phyloP scores from a whole-genome alignment of 2,113 vertebrate genomes.

The Mandrillus leucophaeus region DNA sequence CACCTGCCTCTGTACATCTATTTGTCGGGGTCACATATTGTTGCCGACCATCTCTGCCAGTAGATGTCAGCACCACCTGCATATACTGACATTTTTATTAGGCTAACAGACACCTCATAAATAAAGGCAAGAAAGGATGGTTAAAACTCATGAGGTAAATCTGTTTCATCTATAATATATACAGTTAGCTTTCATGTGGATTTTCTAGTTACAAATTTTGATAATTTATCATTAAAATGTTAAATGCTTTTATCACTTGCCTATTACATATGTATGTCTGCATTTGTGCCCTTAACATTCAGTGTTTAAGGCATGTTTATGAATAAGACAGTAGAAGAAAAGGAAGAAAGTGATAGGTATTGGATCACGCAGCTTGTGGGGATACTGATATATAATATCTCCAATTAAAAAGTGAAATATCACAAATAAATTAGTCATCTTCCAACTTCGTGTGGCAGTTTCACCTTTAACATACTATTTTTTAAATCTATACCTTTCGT shows the following conservation, averaged over 20 bases:
- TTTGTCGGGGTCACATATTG: neutral
- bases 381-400: neutral
- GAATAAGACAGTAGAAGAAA: neutral
- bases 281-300: neutral
- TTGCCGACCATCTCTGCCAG: neutral
- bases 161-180: neutral
- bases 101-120: neutral
- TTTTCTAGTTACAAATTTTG: conserved; percentile 4
- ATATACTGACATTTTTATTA: neutral
- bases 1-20: neutral
- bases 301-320: neutral
- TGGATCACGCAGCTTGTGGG: neutral
- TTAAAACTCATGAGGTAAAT: neutral
- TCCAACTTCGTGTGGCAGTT: neutral
- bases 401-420: neutral
- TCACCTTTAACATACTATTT: neutral
- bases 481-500: neutral
- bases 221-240: neutral
- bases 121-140: neutral
- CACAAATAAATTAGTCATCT: neutral
- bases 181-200: neutral
- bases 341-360: neutral
- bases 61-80: conserved; percentile 65
- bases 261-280: neutral
- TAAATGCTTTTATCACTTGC: neutral